Percentiles rank a stretch among this genome's conserved stretches.
Conservation (phyloP, 2,113 vertebrate species). For the Sceloporus tristichus region DNA sequence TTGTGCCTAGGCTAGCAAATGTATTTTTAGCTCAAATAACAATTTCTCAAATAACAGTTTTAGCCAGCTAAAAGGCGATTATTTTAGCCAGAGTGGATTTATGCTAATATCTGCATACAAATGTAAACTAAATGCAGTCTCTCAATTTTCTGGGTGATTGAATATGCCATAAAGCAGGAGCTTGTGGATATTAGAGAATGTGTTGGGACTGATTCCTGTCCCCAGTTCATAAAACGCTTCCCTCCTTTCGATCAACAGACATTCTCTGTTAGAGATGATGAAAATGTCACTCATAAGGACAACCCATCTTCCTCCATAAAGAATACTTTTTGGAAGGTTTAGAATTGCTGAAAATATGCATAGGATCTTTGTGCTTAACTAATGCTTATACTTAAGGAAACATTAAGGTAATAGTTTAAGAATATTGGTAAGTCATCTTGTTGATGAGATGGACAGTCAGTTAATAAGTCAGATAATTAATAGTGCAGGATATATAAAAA, state of each 20-base stretch:
- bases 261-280: slow-evolving; percentile 11
- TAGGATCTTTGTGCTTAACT: not conserved
- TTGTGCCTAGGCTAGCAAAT: slow-evolving; percentile 52
- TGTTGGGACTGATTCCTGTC: slow-evolving; percentile 46
- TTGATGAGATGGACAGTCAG: not conserved
- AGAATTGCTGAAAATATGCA: not conserved
- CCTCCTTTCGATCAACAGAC: slow-evolving; percentile 29
- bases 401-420: not conserved
- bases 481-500: not conserved
- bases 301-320: slow-evolving; percentile 22
- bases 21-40: slow-evolving; percentile 38
- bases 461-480: not conserved
- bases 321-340: slow-evolving; percentile 25
- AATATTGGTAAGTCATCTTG: not conserved
- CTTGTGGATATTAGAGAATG: slow-evolving; percentile 45
- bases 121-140: slow-evolving; percentile 61
- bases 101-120: slow-evolving; percentile 67
- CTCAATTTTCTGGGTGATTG: slow-evolving; percentile 62
- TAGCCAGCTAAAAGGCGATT: slow-evolving; percentile 38
- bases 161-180: slow-evolving; percentile 55
- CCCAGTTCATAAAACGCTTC: slow-evolving; percentile 40
- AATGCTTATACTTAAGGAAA: not conserved
- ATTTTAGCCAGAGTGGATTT: slow-evolving; percentile 49
- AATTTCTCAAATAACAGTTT: slow-evolving; percentile 56
- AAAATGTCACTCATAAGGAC: slow-evolving; percentile 2